Evolutionary conservation across 2,113 vertebrate genomes (phyloP), one percentile per base, ranked within the genome.

Genomic region (Fulmarus glacialis): DNA sequence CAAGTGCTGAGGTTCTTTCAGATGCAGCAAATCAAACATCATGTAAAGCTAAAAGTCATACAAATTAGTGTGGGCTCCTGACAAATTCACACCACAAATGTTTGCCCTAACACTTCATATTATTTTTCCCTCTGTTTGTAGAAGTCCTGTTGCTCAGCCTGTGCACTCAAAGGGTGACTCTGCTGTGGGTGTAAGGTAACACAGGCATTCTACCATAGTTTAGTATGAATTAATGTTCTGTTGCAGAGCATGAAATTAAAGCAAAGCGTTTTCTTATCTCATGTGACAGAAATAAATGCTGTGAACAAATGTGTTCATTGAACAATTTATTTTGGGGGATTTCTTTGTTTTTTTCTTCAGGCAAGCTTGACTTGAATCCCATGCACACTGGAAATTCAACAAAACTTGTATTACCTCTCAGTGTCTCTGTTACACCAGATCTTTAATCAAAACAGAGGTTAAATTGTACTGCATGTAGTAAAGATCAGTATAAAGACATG

Each of bases 231-330:
- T 85, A 83, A 82, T 77, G 47, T 90, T 82, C 64, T 72, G 62
- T 86, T 72, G 21, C 50, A 85, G 60, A 90, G 52, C 77, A 93
- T 92, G 79, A 92, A 94, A 95, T 87, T 52, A 92, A 82, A 94
- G n/a, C 10, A 63, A 89, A 91, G 12, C 24, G 14, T 92, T 80
- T 95, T 95, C 58, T 94, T 90, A 71, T 67, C 64, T 92, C n/a
- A 34, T 62, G 14, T 4, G 10, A 74, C 40, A 81, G 87, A 95
- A 95, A 91, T 36, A 90, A 90, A 67, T 67, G 15, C 32, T 83
- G 30, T 74, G 62, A 91, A 82, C 5, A 52, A 83, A 74, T 3
- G 7, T 92, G 40, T 73, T 90, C 92, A 60, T 13, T 77, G 50
- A 95, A 55, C 23, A 87, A 79, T 89, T 84, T 90, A 67, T 94